Evolutionary conservation across 2,797 vertebrate species (phyloP).

Genomic region (Todus mexicanus): DNA sequence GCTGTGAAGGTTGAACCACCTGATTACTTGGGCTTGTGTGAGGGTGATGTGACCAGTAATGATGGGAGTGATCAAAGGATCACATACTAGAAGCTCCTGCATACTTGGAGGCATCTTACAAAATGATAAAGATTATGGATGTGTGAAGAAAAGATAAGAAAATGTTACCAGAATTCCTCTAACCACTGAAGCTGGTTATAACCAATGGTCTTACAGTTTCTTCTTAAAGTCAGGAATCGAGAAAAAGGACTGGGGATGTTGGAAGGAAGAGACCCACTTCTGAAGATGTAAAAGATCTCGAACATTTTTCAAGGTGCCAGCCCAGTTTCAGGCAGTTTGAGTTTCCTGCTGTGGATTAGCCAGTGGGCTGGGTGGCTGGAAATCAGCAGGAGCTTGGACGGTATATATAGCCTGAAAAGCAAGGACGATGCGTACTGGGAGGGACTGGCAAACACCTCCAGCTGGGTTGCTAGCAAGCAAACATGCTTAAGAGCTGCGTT

Average conservation of each 20-base stretch:
- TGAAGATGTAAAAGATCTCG: not conserved
- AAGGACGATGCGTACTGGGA: not conserved
- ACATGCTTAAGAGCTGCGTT: not conserved
- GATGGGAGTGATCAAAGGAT: not conserved
- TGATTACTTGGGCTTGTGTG: not conserved
- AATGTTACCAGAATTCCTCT: not conserved
- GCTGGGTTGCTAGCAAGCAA: not conserved
- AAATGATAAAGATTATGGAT: not conserved
- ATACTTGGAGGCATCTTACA: not conserved
- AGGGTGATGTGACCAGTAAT: not conserved
- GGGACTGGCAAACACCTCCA: not conserved
- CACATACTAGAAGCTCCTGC: not conserved
- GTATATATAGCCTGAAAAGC: fast-evolving
- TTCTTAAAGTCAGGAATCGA: not conserved
- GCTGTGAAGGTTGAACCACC: not conserved
- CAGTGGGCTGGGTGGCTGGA: not conserved
- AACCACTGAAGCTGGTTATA: not conserved
- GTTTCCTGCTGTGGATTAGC: not conserved
- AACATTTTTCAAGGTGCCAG: not conserved
- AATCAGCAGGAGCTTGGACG: not conserved
- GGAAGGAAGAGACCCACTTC: not conserved
- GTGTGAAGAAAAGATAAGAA: not conserved
- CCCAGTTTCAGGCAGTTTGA: not conserved
- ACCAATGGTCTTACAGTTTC: not conserved
- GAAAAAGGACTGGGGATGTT: fast-evolving